Base-by-base conservation (phyloP, 2,888 invertebrate species). In the Phytoseiulus persimilis region DNA sequence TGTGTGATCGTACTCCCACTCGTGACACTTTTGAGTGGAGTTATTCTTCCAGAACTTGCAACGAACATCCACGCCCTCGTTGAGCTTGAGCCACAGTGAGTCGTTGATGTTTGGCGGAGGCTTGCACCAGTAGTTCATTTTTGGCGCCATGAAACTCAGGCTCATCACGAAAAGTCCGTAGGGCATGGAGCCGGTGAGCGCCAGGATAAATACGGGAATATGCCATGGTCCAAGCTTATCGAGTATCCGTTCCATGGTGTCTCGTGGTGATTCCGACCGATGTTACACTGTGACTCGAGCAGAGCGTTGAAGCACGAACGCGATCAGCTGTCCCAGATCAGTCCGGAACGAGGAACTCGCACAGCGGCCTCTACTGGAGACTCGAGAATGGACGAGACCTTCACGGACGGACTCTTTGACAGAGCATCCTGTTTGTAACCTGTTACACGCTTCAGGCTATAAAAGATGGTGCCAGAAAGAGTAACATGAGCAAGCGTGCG, bases 151-250 rank as follows among this genome's bases (percentile, higher is more conserved):
- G 33, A 14, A 87, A 31, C 87, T 87, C 31, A 87, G 23, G 23
- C 87, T 87, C 87, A 87, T 31, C 87, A 87, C 87, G 87, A 87
- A 87, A 23, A 87, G 23, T 11, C 87, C 87, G 45, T 87, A 87
- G 6, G 87, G 87, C 6, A 87, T 33, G 9, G 87, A 87, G 32
- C 33, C 32, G 1, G 33, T 32, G n/a, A 87, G 45, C 11, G 87
- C 87, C 23, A 87, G 31, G n/a, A 87, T 28, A 14, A 87, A 32
- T 0, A 87, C 87, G 14, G 87, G 87, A 14, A 87, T 32, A 14
- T 87, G 87, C 87, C 87, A 87, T 32, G 32, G 87, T 3, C 87
- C 87, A 0, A 87, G 9, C 31, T 87, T 31, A 28, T 87, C 87
- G 2, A 87, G 33, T n/a, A 87, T 31, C n/a, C 87, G 87, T 31